A percentile compares a stretch with the other conserved stretches of the same genome.
Evolutionary conservation across 53 echinoderm and acorn worm species (phyloP).

Genomic region (Echinometra lucunter): DNA sequence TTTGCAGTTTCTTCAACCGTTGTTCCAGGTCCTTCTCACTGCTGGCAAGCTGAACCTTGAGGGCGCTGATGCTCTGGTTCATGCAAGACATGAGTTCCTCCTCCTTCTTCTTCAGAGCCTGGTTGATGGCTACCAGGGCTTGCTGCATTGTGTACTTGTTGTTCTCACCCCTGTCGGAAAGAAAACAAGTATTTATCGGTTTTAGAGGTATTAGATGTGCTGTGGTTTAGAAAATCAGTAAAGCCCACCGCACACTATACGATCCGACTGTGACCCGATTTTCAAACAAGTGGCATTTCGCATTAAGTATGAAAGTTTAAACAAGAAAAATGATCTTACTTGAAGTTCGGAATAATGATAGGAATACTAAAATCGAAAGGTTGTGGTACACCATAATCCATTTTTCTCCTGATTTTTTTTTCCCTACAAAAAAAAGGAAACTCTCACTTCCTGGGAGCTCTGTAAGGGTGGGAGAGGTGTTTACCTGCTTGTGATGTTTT

Average conservation of each 20-base stretch:
- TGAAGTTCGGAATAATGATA: no score
- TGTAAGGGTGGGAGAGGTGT: not conserved
- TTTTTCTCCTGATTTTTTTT: no score
- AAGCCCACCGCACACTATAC: not conserved
- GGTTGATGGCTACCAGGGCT: conserved; percentile 80
- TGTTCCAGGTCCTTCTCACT: conserved; percentile 51
- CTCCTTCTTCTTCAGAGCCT: conserved; percentile 92
- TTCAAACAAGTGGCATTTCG: no score
- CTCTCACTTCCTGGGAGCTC: no score
- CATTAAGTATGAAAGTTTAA: no score
- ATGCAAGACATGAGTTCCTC: conserved; percentile 71
- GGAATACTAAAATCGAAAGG: no score
- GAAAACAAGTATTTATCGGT: not conserved
- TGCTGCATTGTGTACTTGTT: conserved; percentile 81
- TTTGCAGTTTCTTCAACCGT: conserved; percentile 41
- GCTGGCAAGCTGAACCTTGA: not conserved
- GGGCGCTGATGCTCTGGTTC: not conserved
- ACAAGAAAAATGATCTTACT: no score
- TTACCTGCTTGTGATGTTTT: conserved; percentile 68
- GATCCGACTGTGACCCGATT: not conserved
- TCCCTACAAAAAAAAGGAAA: no score
- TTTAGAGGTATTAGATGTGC: not conserved
- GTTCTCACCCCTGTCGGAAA: not conserved
- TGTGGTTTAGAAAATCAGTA: not conserved
- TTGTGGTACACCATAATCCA: no score